Base-by-base conservation (phyloP, 1,140 invertebrate species). In the Zaprionus capensis region DNA sequence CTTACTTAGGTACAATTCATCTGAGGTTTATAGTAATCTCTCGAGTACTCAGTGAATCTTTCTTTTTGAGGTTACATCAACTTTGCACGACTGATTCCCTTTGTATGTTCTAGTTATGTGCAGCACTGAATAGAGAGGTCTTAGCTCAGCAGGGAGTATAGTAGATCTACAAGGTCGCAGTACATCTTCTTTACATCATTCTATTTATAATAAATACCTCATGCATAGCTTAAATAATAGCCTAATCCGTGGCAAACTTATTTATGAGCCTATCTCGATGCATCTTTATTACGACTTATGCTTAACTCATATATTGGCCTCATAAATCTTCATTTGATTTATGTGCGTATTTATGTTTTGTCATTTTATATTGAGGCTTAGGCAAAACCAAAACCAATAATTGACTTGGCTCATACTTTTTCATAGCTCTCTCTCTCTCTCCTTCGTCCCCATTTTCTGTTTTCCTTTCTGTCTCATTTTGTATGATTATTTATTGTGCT, bases 401-500 rank as follows among this genome's bases (percentile, higher is more conserved):
- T 71, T 71, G 68, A 76, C 61, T 76, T 64, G 55, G n/a, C 24
- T 31, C 38, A 31, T 31, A 46, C 46, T 55, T 73, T n/a, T 53
- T 20, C 17, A 58, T 55, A 26, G 11, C 20, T 4, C 2, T 15
- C 26, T n/a, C 4, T 53, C 22, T 51, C 11, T 4, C 14, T 12
- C 12, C 6, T 11, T 31, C 31, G 3, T 34, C 0, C 31, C 9
- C 31, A 11, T 1, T 34, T 34, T 0, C 20, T 51, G 4, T 11
- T 51, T 24, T 12, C 46, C 11, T 22, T 51, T 51, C n/a, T 34
- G 11, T 22, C 41, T 66, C 44, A 51, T 53, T 73, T 61, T 38
- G 26, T 53, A 70, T 71, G 51, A 71, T 75, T 71, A 75, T 75
- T 71, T 75, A 75, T 75, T 46, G 59, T 22, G 6, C 41, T 56